Conservation (phyloP, 2,888 invertebrate species). For the Iselma pallidipennis region DNA sequence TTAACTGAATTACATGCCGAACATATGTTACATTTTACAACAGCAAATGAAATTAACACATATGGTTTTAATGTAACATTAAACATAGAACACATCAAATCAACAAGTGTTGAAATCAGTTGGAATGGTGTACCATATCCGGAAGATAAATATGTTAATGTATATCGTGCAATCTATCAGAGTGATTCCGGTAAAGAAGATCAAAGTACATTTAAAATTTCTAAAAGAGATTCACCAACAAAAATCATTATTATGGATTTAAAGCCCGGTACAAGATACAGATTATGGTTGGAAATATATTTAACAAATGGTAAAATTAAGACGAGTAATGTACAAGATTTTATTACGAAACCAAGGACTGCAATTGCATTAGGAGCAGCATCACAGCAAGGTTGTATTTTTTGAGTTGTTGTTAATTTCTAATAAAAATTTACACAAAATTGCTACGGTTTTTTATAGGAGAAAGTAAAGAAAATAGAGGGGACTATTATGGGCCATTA, state of each 20-base stretch:
- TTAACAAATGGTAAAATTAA: conserved; percentile 88
- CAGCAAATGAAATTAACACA: conserved; percentile 73
- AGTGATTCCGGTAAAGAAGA: conserved; percentile 75
- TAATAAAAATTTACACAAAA: background rate
- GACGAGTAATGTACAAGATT: conserved; percentile 87
- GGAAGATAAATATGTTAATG: conserved; percentile 87
- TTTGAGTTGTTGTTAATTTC: conserved; percentile 6
- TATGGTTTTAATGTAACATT: conserved; percentile 82
- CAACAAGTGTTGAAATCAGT: conserved; percentile 75
- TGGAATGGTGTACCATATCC: conserved; percentile 89
- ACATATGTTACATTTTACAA: conserved; percentile 70
- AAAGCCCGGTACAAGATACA: conserved; percentile 81
- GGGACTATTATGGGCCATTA: conserved; percentile 86
- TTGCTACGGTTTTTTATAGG: conserved; percentile 1
- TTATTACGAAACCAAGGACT: conserved; percentile 78
- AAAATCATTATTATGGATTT: conserved; percentile 69
- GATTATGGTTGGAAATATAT: conserved; percentile 88
- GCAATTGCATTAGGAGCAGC: conserved; percentile 57
- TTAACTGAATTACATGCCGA: conserved; percentile 77
- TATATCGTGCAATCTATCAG: conserved; percentile 83
- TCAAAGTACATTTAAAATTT: conserved; percentile 73
- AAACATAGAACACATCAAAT: conserved; percentile 74
- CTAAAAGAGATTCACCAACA: conserved; percentile 71
- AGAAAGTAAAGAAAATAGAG: conserved; percentile 61
- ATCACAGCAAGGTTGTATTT: conserved; percentile 58